These are phyloP conservation scores for Oceanites oceanicus DNA, from an alignment of 2,113 vertebrate genomes.

Conservation along the genomic window DNA sequence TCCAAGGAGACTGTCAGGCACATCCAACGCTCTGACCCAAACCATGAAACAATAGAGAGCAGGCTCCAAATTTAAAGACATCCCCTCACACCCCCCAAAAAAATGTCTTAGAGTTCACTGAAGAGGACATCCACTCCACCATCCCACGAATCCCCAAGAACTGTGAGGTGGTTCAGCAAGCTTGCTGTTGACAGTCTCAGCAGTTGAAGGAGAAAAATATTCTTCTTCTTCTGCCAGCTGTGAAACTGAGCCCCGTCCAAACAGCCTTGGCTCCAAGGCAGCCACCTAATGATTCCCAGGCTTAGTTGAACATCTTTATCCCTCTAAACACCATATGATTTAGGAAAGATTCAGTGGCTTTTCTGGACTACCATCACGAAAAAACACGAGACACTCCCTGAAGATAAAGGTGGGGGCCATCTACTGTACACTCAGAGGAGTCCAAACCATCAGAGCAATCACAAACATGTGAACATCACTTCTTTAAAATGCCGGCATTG, in stretches of 20 bases:
- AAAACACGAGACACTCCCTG: neutral
- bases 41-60: neutral
- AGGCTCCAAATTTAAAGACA: neutral
- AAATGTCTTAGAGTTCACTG: neutral
- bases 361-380: neutral
- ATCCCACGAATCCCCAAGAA: neutral
- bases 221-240: conserved; percentile 1
- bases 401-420: conserved; percentile 4
- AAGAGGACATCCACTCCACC: neutral
- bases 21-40: neutral
- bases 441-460: neutral
- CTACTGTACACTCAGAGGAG: neutral
- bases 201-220: neutral
- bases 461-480: neutral
- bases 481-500: neutral
- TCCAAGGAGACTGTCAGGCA: neutral
- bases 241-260: neutral
- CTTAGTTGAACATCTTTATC: conserved; percentile 3
- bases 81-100: neutral
- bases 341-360: neutral
- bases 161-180: neutral
- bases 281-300: conserved; percentile 49
- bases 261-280: conserved; percentile 7
- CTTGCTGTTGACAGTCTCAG: neutral
- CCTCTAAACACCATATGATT: neutral